A percentile compares a stretch with the other conserved stretches of the same genome.
Conservation (phyloP, 2,797 vertebrate species). For the Lepilemur septentrionalis region DNA sequence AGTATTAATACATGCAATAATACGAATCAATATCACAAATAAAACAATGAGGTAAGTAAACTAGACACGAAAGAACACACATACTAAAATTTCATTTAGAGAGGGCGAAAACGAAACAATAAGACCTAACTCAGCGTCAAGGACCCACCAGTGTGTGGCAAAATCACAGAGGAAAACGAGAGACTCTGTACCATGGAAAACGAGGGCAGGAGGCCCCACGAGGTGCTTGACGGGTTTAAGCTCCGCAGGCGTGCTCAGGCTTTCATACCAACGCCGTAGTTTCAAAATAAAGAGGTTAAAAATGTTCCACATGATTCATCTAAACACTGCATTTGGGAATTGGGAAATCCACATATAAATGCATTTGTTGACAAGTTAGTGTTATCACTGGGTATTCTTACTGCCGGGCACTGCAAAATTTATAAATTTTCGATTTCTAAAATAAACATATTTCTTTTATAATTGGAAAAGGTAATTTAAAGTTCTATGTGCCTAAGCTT, state of each 20-base stretch:
- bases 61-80: not conserved
- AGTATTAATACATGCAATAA: no score
- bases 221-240: no score
- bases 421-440: not conserved
- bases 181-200: fast-evolving
- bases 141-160: fast-evolving
- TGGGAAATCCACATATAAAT: not conserved
- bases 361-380: no score
- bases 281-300: not conserved
- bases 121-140: not conserved
- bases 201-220: no score
- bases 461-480: not conserved
- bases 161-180: not conserved
- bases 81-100: not conserved
- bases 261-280: not conserved
- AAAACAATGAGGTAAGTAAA: no score
- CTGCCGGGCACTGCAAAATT: no score
- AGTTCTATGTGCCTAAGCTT: not conserved
- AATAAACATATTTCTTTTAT: not conserved
- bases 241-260: not conserved
- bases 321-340: not conserved
- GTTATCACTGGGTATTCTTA: no score
- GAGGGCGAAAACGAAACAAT: not conserved
- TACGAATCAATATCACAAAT: no score
- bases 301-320: no score